A percentile compares a stretch with the other conserved stretches of the same genome.
Evolutionary conservation across 2,113 vertebrate species (phyloP).

Genomic region (Clarias batrachus): DNA sequence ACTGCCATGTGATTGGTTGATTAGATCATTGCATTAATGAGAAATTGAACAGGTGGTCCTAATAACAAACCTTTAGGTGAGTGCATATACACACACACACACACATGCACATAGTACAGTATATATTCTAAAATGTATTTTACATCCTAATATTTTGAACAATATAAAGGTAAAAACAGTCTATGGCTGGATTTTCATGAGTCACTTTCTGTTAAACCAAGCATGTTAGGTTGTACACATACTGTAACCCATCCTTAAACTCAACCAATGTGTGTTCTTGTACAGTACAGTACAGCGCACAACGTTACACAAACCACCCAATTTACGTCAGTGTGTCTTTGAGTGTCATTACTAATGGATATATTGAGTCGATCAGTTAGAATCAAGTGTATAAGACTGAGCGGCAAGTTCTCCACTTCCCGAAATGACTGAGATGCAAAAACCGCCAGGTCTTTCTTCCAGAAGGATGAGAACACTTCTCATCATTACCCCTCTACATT

Average conservation of each 20-base stretch:
- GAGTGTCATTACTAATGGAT: neutral
- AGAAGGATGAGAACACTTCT: constrained; percentile 31
- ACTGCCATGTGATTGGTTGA: too few species aligned
- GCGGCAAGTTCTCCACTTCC: constrained; percentile 9
- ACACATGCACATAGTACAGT: too few species aligned
- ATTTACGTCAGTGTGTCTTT: neutral
- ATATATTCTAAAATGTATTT: neutral
- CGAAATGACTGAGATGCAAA: constrained; percentile 24
- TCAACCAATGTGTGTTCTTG: neutral
- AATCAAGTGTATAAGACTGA: neutral
- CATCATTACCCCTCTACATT: constrained; percentile 34
- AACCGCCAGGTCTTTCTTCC: constrained; percentile 12
- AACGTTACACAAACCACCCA: neutral
- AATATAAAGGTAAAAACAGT: neutral
- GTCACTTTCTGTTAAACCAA: neutral
- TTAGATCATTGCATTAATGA: too few species aligned
- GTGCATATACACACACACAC: too few species aligned
- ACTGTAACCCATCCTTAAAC: neutral
- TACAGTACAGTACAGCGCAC: neutral
- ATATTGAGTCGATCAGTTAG: constrained; percentile 16
- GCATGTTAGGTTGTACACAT: neutral
- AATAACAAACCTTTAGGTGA: too few species aligned
- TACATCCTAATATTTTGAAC: neutral
- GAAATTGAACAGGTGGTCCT: too few species aligned
- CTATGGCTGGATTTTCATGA: neutral